These are phyloP conservation scores for Verasper variegatus DNA, from an alignment of 2,113 vertebrate species.

Conservation along the genomic window DNA sequence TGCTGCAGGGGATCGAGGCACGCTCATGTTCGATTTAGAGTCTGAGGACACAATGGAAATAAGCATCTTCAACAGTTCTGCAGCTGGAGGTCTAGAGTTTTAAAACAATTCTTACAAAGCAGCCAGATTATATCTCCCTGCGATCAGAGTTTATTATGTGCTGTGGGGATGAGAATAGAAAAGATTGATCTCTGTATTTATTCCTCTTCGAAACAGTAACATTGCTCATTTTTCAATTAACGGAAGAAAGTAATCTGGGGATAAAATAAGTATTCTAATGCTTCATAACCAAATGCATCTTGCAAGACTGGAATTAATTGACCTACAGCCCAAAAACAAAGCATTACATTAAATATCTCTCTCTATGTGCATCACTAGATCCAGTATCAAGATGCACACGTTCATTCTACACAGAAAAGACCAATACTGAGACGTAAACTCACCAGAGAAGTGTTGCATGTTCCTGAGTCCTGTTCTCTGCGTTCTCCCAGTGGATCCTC, in stretches of 20 bases:
- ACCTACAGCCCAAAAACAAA: not conserved
- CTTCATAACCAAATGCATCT: not conserved
- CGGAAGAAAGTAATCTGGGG: too few species aligned
- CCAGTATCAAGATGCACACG: not conserved
- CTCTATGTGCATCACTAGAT: not conserved
- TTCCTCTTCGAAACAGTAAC: not conserved
- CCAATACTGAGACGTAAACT: conserved; percentile 9
- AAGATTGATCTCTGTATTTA: not conserved
- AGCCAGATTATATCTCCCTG: not conserved
- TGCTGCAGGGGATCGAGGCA: conserved; percentile 27
- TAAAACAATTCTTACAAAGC: too few species aligned
- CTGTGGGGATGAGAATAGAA: too few species aligned
- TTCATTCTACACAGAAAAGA: not conserved
- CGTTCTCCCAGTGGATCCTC: too few species aligned
- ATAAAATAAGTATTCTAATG: not conserved
- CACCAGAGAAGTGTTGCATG: conserved; percentile 69
- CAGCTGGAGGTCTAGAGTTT: not conserved
- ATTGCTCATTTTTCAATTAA: not conserved
- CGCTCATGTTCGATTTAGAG: conserved; percentile 53
- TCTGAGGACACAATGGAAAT: conserved; percentile 58
- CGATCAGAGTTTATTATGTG: too few species aligned
- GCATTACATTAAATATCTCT: not conserved
- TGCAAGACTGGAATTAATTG: not conserved
- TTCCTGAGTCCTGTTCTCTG: not conserved
- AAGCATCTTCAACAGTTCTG: not conserved